Percentiles rank a stretch among this genome's conserved stretches.
Evolutionary conservation across 2,888 invertebrate species (phyloP).

Genomic region (Deroplatys truncata): DNA sequence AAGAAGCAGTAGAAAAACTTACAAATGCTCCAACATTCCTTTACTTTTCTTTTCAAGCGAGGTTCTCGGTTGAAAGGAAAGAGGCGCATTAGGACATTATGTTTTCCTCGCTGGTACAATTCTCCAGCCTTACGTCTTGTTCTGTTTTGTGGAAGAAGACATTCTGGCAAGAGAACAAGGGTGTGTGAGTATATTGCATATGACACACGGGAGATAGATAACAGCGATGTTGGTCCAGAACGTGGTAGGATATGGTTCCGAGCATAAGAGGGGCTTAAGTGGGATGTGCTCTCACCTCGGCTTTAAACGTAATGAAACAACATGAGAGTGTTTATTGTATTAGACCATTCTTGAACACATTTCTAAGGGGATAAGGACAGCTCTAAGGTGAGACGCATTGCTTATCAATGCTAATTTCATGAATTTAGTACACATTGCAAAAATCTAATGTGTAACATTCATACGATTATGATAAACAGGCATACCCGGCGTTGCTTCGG

Average conservation of each 20-base stretch:
- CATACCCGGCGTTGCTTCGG: no score
- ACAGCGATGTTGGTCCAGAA: conserved; percentile 1
- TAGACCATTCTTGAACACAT: neutral
- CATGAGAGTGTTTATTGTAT: neutral
- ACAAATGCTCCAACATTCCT: no score
- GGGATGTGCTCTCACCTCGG: neutral
- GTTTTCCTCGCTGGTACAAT: neutral
- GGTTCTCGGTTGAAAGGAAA: no score
- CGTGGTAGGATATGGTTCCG: neutral
- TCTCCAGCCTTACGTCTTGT: neutral
- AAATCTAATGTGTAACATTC: no score
- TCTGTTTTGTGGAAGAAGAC: neutral
- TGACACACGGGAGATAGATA: conserved; percentile 17
- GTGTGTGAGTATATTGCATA: neutral
- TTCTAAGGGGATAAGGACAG: no score
- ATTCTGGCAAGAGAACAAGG: neutral
- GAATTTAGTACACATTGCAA: no score
- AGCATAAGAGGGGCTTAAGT: neutral
- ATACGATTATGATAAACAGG: no score
- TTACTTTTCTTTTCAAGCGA: no score
- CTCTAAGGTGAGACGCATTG: no score
- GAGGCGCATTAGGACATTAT: neutral
- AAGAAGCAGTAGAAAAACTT: no score
- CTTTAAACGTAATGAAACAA: neutral
- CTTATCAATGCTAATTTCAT: no score